These are phyloP conservation scores for Tortrix viridana DNA, from an alignment of 2,888 invertebrate genomes.

Conservation along the genomic window DNA sequence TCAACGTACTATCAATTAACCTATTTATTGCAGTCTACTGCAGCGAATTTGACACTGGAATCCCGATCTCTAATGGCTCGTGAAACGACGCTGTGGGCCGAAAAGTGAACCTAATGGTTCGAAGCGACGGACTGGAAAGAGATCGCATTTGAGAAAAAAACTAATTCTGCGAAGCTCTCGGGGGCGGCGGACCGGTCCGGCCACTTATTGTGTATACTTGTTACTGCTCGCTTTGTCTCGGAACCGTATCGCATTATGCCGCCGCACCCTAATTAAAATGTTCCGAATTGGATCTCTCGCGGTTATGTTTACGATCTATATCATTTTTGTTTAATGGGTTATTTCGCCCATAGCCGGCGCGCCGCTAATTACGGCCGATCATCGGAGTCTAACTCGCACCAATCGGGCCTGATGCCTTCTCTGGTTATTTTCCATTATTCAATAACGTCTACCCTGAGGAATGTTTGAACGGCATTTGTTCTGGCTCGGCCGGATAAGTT, in stretches of 20 bases:
- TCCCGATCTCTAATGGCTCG: slow-evolving; percentile 52
- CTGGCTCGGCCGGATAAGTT: slow-evolving; percentile 12
- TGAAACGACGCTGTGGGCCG: slow-evolving; percentile 47
- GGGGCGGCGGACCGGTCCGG: slow-evolving; percentile 43
- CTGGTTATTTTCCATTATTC: slow-evolving; percentile 36
- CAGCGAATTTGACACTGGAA: slow-evolving; percentile 47
- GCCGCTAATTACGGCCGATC: slow-evolving; percentile 40
- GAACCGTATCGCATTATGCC: slow-evolving; percentile 58
- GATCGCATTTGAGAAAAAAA: slow-evolving; percentile 56
- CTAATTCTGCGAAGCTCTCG: slow-evolving; percentile 56
- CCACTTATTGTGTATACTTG: slow-evolving; percentile 37
- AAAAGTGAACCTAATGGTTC: slow-evolving; percentile 53
- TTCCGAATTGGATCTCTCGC: slow-evolving; percentile 68
- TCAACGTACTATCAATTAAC: slow-evolving; percentile 53
- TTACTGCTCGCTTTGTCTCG: slow-evolving; percentile 51
- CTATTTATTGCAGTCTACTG: slow-evolving; percentile 42
- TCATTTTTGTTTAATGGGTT: slow-evolving; percentile 80
- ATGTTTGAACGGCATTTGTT: slow-evolving; percentile 15
- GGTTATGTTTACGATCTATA: slow-evolving; percentile 69
- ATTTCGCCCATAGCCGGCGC: slow-evolving; percentile 58
- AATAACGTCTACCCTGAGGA: slow-evolving; percentile 13
- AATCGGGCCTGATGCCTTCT: slow-evolving; percentile 19
- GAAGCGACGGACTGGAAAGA: slow-evolving; percentile 57
- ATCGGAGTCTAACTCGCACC: slow-evolving; percentile 26
- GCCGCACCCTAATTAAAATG: slow-evolving; percentile 76